Base-by-base conservation (phyloP, 2,797 vertebrate genomes). In the Benthosema pterotum region DNA sequence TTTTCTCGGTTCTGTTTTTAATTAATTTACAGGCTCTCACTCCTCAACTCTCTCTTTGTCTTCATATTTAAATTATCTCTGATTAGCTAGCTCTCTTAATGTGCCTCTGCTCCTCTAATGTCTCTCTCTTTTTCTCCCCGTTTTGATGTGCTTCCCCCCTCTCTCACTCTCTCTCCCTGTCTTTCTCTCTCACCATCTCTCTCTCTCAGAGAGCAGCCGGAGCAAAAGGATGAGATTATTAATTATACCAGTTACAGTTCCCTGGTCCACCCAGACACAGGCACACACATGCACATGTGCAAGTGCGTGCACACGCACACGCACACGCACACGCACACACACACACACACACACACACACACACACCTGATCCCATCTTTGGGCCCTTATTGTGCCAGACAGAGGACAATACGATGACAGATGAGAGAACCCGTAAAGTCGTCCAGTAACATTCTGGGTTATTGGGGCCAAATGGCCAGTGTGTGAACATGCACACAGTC, bases 231-330 rank as follows among this genome's bases (percentile, higher is more conserved):
- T 78, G 77, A 84, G 83, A 78, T 85, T 83, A 89, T 88, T 85
- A 89, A 89, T 90, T 85, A 90, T 85, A 84, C 63, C 87, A 57
- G 67, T 78, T 74, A 71, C 65, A 60, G 52, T 53, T 65, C 67
- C 51, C 68, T 72, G 71, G 74, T 74, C 69, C 63, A 53, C 57
- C 63, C 56, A 60, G 52, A 60, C 49, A 45, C 47, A 49, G n/a
- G n/a, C 63, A 43, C 46, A 52, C 60, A 32, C 28, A 51, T 11
- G 14, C 15, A 56, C 62, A 49, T 18, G 17, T 54, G 50, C 63
- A 15, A 18, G 49, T 45, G 19, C 63, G 42, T 38, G 49, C 60
- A 32, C 28, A 51, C n/a, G 14, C 15, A 56, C 62, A 49, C 16
- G 17, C 63, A 48, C 63, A 15, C 28, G 49, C 53, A 38, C 52